These are phyloP conservation scores for Mnemiopsis leidyi DNA, from an alignment of 37 sponge, comb jelly and placozoan genomes.

Conservation along the genomic window DNA sequence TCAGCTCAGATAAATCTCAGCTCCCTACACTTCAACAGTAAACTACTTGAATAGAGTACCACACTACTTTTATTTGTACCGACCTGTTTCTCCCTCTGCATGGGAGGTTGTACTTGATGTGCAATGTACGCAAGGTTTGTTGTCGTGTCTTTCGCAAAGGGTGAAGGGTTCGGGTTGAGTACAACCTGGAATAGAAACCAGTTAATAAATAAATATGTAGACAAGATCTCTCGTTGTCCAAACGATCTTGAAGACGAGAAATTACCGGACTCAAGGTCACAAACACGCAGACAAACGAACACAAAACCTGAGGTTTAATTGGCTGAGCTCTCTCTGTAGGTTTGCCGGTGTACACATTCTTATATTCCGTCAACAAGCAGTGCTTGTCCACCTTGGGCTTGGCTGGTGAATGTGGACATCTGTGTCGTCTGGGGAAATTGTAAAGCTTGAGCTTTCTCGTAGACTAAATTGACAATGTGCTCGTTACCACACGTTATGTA, in stretches of 20 bases:
- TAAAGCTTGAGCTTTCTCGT: background rate
- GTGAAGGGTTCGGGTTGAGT: conserved; percentile 9
- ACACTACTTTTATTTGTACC: background rate
- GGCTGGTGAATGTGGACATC: conserved; percentile 37
- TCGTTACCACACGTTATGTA: too few species aligned
- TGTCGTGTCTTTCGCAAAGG: conserved; percentile 51
- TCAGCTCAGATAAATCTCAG: too few species aligned
- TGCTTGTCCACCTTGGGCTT: background rate
- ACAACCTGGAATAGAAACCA: background rate
- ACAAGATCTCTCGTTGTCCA: background rate
- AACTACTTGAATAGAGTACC: too few species aligned
- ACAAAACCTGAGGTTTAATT: conserved; percentile 30
- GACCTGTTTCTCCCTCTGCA: conserved; percentile 60
- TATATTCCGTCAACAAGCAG: conserved; percentile 44
- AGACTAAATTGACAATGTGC: too few species aligned
- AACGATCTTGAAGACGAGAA: background rate
- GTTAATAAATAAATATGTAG: background rate
- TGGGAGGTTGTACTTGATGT: conserved; percentile 36
- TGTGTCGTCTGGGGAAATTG: conserved; percentile 48
- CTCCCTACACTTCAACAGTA: too few species aligned
- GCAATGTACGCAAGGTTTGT: conserved; percentile 24
- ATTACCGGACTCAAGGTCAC: too few species aligned
- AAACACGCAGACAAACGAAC: background rate
- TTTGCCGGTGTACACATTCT: conserved; percentile 45
- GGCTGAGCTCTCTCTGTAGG: background rate